Percentiles rank a stretch among this genome's conserved stretches.
phyloP scores from a whole-genome alignment of 2,797 vertebrate genomes.

The Lycodopsis pacificus region DNA sequence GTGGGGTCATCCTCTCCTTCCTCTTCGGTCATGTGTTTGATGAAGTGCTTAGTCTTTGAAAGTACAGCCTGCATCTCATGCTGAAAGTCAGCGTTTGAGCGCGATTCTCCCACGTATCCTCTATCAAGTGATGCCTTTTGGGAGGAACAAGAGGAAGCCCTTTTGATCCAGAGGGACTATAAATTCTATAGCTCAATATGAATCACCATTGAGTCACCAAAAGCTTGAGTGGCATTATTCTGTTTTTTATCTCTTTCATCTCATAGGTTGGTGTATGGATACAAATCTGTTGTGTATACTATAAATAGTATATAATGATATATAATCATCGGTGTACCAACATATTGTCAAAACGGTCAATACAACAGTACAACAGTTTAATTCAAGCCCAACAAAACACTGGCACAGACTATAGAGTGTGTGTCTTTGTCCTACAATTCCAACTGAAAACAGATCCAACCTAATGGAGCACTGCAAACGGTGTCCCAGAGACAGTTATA shows the following conservation, averaged over 20 bases:
- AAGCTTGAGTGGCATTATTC: constrained; percentile 6
- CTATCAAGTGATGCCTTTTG: constrained; percentile 43
- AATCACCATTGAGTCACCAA: constrained; percentile 31
- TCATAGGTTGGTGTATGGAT: background rate
- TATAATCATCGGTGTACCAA: background rate
- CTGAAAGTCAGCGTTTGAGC: constrained; percentile 47
- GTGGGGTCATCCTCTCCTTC: constrained; percentile 55
- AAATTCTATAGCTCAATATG: background rate
- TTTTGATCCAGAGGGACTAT: constrained; percentile 48
- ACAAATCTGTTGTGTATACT: background rate
- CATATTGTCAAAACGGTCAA: background rate
- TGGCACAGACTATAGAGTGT: background rate
- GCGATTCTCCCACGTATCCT: constrained; percentile 47
- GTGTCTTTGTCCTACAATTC: constrained; percentile 28
- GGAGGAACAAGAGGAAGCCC: constrained; percentile 41
- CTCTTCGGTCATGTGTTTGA: constrained; percentile 58
- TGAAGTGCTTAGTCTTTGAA: constrained; percentile 56
- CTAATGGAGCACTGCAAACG: constrained; percentile 18
- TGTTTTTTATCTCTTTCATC: constrained; percentile 3
- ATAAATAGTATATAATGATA: too few relatives aligned
- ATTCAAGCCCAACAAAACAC: constrained; percentile 7
- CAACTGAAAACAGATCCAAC: constrained; percentile 19
- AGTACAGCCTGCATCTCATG: constrained; percentile 43
- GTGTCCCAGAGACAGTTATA: constrained; percentile 37
- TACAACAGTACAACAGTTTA: constrained; percentile 1